Evolutionary conservation across 2,797 vertebrate species (phyloP).

Genomic region (Gallinago stenura): DNA sequence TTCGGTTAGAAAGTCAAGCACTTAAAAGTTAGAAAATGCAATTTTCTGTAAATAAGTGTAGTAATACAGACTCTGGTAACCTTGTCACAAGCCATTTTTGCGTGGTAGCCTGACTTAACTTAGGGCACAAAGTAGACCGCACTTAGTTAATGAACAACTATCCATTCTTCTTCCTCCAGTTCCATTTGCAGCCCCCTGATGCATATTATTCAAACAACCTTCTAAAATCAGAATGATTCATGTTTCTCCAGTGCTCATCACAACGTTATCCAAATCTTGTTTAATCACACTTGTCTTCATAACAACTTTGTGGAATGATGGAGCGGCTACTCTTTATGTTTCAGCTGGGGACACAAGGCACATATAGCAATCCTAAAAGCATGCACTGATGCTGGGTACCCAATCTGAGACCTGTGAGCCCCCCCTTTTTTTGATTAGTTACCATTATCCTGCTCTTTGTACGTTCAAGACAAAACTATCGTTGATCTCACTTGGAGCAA

Average conservation of each 20-base stretch:
- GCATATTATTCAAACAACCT: not conserved
- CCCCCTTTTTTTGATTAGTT: not conserved
- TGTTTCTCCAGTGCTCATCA: conserved; percentile 11
- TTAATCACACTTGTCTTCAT: conserved; percentile 46
- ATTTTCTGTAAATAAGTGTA: not conserved
- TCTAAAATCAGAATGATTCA: conserved; percentile 33
- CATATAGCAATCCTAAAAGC: not conserved
- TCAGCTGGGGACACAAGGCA: not conserved
- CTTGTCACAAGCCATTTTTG: not conserved
- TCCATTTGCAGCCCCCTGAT: conserved; percentile 8
- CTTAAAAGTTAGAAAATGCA: not conserved
- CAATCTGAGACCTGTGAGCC: not conserved
- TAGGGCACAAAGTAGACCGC: not conserved
- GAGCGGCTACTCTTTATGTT: not conserved
- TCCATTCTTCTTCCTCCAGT: conserved; percentile 16
- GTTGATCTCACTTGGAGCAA: not conserved
- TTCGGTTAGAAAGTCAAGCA: not conserved
- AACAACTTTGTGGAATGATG: not conserved
- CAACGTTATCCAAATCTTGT: conserved; percentile 14
- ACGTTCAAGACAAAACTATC: not conserved
- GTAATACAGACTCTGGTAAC: not conserved
- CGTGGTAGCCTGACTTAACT: not conserved
- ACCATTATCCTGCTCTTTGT: not conserved
- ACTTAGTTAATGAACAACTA: not conserved
- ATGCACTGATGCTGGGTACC: not conserved